Evolutionary conservation across 2,797 vertebrate genomes (phyloP).

Genomic region (Pygocentrus nattereri): DNA sequence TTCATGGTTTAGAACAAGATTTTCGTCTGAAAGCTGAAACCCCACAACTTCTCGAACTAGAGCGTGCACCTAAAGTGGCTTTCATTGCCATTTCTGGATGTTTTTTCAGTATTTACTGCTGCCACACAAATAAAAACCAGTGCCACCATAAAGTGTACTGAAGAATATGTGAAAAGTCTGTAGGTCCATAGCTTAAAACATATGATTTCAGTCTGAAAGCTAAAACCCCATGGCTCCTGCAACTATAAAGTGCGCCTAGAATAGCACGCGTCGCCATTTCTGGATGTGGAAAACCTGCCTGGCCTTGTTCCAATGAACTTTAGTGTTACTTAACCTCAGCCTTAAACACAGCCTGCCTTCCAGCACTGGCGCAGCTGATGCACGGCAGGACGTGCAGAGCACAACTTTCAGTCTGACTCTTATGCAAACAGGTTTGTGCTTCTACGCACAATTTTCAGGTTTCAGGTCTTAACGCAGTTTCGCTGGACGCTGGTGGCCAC

Average conservation of each 20-base stretch:
- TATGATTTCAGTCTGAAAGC: neutral
- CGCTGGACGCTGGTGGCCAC: neutral
- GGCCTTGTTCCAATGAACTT: conserved; percentile 67
- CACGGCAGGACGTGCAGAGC: neutral
- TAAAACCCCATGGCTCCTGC: neutral
- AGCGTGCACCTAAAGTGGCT: no score
- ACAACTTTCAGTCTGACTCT: neutral
- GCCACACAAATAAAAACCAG: neutral
- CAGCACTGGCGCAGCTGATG: conserved; percentile 37
- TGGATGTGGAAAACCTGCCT: conserved; percentile 58
- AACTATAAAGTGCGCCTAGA: neutral
- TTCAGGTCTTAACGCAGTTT: neutral
- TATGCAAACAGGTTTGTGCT: conserved; percentile 15
- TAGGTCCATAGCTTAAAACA: neutral
- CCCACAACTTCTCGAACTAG: no score
- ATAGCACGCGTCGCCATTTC: conserved; percentile 29
- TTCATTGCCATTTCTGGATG: no score
- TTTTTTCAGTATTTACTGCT: neutral
- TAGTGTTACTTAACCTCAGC: conserved; percentile 73
- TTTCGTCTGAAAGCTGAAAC: no score
- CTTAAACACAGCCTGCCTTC: conserved; percentile 29
- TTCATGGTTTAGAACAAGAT: no score
- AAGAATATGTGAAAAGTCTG: neutral
- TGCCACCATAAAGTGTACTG: neutral
- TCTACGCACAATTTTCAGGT: neutral